Evolutionary conservation across 2,888 invertebrate species (phyloP), one percentile per base, ranked within the genome.

Genomic region (Labia minor): DNA sequence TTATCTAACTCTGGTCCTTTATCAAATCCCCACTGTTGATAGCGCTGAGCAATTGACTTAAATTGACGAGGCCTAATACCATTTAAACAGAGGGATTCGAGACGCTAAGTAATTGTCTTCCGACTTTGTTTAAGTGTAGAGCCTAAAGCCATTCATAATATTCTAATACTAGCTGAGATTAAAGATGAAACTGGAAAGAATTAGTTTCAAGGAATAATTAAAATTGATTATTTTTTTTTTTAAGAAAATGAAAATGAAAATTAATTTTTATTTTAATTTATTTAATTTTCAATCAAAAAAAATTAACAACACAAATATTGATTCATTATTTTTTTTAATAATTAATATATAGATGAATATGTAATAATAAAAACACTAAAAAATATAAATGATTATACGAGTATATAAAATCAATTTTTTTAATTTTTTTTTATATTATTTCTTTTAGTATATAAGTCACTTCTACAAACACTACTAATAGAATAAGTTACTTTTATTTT

Each of bases 61-160:
- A 49, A 49, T 49, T 49, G 49, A 49, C 49, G 49, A 49, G 49
- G 49, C 49, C 49, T 49, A 49, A 49, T 49, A 49, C 49, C 3
- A 49, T 49, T 49, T 4, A 49, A 14, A 4, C 49, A 49, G 49
- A 49, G 49, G 49, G 49, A 49, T 49, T 49, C 49, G 49, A 49
- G 49, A 49, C n/a, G 49, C 4, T 14, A 49, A 49, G 8, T 49
- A 49, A 49, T 49, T 49, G 33, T 33, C 33, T 33, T 33, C 33
- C 33, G 33, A 33, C 33, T 33, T 11, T 33, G 49, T 49, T 49
- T 14, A 4, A 49, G 49, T 49, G 16, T 2, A 49, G 49, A 14
- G 49, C 49, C 49, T 49, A 49, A 33, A 49, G 49, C 49, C 49
- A 33, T 33, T 33, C 33, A 33, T 33, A 33, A 33, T 8, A 33